A percentile compares a stretch with the other conserved stretches of the same genome.
These are phyloP conservation scores for Morelia viridis DNA, from an alignment of 2,797 vertebrate genomes.

Conservation along the genomic window DNA sequence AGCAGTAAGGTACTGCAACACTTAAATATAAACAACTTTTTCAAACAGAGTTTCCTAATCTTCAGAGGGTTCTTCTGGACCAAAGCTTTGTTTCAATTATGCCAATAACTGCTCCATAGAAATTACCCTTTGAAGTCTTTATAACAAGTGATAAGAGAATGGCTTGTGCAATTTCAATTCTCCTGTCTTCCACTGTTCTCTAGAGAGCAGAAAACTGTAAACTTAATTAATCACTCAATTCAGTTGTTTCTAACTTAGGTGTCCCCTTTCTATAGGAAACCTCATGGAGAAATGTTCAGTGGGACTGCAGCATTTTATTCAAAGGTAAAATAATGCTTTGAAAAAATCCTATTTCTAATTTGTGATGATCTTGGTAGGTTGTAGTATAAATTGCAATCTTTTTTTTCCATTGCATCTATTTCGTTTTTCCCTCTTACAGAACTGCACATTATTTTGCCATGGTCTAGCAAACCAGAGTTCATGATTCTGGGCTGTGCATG, in stretches of 20 bases:
- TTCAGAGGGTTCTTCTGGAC: slow-evolving; percentile 22
- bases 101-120: slow-evolving; percentile 35
- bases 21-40: slow-evolving; percentile 11
- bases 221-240: slow-evolving; percentile 25
- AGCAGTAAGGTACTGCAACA: neutral
- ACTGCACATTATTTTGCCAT: too few relatives aligned
- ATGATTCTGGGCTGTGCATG: too few relatives aligned
- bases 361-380: slow-evolving; percentile 11
- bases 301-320: slow-evolving; percentile 13
- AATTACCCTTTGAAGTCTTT: slow-evolving; percentile 22
- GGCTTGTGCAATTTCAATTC: neutral
- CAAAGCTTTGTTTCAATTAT: slow-evolving; percentile 21
- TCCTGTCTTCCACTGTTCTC: neutral
- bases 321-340: slow-evolving; percentile 24
- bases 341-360: neutral
- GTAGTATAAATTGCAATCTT: slow-evolving; percentile 20
- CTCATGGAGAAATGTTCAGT: slow-evolving; percentile 28
- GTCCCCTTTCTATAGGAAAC: slow-evolving; percentile 5
- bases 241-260: neutral
- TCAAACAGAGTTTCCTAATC: slow-evolving; percentile 7
- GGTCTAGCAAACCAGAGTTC: too few relatives aligned
- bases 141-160: slow-evolving; percentile 36
- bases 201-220: slow-evolving; percentile 18
- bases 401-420: neutral
- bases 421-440: too few relatives aligned